Evolutionary conservation across 2,797 vertebrate genomes (phyloP), one percentile per base, ranked within the genome.

Genomic region (Pampus argenteus): DNA sequence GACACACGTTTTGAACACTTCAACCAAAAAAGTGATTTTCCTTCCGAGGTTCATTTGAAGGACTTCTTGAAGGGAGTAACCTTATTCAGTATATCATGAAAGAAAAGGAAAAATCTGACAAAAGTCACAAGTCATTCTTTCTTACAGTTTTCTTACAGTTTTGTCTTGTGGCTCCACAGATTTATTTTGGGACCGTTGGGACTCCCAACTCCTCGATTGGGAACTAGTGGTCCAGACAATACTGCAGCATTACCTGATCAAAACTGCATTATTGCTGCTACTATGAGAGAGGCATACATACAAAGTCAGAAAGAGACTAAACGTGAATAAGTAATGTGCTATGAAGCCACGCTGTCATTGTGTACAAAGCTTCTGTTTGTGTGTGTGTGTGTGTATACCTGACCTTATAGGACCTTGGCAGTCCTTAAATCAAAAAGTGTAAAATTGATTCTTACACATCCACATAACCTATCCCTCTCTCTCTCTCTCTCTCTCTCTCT

Each of bases 351-450:
- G 26, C 17, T 22, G 17, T 49, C 56, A 51, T n/a, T 58, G 31
- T 58, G 47, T 67, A 51, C 22, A 71, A 52, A 54, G 34, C 7
- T 50, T 56, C 13, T 66, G 22, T 47, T 20, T 71, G 14, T n/a
- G 18, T 22, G 17, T 42, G 51, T 57, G 45, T 47, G 18, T 34
- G 47, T 73, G 31, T 3, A 25, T 20, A 25, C 6, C 6, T 76
- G 68, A 88, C 74, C 70, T 66, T 57, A 71, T 44, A 75, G 50
- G 38, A 71, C 55, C 65, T 54, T 22, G 3, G 22, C 8, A 44
- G 48, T 28, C 60, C 50, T 61, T 81, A 52, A 57, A 78, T 81
- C 61, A 69, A 5, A 76, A 52, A 70, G 40, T 62, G 58, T 61
- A 42, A 72, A 78, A 68, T 66, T 44, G 31, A 22, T 59, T 74